Percentiles rank a stretch among this genome's conserved stretches.
phyloP scores from a whole-genome alignment of 2,113 vertebrate species.

The Acrocephalus arundinaceus region DNA sequence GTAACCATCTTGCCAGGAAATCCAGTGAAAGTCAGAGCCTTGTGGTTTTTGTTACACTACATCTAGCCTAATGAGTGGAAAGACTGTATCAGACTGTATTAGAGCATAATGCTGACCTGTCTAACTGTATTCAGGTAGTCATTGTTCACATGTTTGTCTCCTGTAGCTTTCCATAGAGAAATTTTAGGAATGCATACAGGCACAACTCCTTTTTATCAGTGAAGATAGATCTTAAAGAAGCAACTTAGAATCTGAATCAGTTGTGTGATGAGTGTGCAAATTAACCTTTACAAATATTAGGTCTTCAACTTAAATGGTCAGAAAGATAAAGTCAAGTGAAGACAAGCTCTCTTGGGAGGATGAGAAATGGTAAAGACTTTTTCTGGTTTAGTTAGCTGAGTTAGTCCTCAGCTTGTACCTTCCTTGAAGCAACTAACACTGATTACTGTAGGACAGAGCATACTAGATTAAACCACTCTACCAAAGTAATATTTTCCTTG shows the following conservation, averaged over 20 bases:
- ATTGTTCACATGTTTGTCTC: neutral
- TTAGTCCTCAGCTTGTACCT: neutral
- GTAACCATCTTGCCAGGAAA: neutral
- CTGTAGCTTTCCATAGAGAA: neutral
- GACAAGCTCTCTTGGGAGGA: neutral
- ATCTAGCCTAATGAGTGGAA: neutral
- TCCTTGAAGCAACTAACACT: neutral
- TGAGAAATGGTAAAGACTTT: neutral
- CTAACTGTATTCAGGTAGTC: neutral
- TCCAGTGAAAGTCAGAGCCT: neutral
- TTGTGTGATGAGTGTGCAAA: neutral
- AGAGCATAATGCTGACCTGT: neutral
- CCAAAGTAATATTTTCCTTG: neutral
- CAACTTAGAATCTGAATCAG: neutral
- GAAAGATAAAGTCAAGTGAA: neutral
- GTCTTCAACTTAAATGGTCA: neutral
- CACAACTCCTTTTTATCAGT: neutral
- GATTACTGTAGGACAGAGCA: neutral
- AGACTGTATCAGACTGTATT: neutral
- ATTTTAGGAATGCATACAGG: neutral
- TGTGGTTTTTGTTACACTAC: neutral
- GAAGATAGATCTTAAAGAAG: neutral
- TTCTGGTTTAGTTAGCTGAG: neutral
- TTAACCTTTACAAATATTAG: neutral
- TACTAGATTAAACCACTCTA: neutral